A percentile compares a stretch with the other conserved stretches of the same genome.
phyloP scores from a whole-genome alignment of 2,888 invertebrate genomes.

The Brenthis ino region DNA sequence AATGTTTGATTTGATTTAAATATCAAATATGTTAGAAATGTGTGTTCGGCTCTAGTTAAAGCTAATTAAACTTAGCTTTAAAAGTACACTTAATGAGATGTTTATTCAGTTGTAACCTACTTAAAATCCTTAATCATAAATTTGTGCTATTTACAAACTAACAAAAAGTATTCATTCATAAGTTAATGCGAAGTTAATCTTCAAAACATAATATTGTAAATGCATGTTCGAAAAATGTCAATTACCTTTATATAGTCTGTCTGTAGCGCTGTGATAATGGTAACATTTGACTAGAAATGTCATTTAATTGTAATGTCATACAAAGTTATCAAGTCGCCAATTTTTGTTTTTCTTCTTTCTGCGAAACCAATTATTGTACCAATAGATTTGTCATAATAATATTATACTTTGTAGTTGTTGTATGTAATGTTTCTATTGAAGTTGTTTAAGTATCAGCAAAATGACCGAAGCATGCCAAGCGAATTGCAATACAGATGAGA shows the following conservation, averaged over 20 bases:
- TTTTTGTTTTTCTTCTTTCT: slow-evolving; percentile 45
- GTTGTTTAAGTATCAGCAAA: slow-evolving; percentile 36
- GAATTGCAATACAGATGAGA: slow-evolving; percentile 55
- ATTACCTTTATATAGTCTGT: slow-evolving; percentile 10
- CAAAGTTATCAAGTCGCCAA: slow-evolving; percentile 38
- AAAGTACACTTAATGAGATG: too few species aligned
- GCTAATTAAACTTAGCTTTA: too few species aligned
- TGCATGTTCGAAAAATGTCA: too few species aligned
- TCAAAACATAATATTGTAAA: too few species aligned
- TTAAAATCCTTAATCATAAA: too few species aligned
- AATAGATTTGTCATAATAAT: slow-evolving; percentile 23
- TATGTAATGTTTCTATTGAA: slow-evolving; percentile 26
- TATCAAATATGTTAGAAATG: too few species aligned
- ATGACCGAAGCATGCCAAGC: slow-evolving; percentile 64
- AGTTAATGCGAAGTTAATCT: too few species aligned
- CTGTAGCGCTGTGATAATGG: neutral
- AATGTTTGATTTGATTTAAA: too few species aligned
- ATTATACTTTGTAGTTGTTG: slow-evolving; percentile 11
- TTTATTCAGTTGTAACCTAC: too few species aligned
- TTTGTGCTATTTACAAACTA: too few species aligned
- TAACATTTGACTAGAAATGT: slow-evolving; percentile 28
- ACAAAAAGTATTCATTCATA: too few species aligned
- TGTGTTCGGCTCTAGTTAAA: too few species aligned
- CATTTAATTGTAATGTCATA: slow-evolving; percentile 42
- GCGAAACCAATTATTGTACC: slow-evolving; percentile 30